Percentiles rank a stretch among this genome's conserved stretches.
Evolutionary conservation across 2,113 vertebrate genomes (phyloP).

Genomic region (Lamprotornis superbus): DNA sequence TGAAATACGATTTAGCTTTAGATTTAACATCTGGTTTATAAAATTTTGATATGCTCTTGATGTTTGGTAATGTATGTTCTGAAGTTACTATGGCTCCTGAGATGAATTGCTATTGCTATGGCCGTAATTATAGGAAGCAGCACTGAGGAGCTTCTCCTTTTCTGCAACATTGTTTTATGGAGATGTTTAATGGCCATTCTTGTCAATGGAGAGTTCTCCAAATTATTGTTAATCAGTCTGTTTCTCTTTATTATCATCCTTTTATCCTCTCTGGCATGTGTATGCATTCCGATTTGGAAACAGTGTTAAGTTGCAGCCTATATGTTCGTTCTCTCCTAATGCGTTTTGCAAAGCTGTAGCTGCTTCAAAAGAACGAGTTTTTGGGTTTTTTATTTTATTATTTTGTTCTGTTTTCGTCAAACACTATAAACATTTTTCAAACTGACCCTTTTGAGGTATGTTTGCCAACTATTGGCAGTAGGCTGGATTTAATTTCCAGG

Average conservation of each 20-base stretch:
- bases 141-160: conserved; percentile 7
- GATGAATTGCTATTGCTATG: not conserved
- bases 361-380: not conserved
- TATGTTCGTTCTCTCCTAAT: not conserved
- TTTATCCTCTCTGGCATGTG: not conserved
- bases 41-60: conserved; percentile 13
- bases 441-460: not conserved
- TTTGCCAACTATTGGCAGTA: not conserved
- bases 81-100: conserved; percentile 48
- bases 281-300: not conserved
- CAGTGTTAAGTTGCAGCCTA: not conserved
- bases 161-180: conserved; percentile 11
- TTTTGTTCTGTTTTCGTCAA: not conserved
- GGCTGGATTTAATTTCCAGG: not conserved
- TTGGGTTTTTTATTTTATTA: not conserved
- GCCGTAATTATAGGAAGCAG: conserved; percentile 1
- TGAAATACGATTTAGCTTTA: not conserved
- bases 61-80: conserved; percentile 4
- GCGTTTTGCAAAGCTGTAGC: not conserved
- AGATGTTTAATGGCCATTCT: not conserved
- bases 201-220: not conserved
- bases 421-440: not conserved
- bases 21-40: conserved; percentile 22
- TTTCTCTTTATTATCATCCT: not conserved
- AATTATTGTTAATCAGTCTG: not conserved